Evolutionary conservation across 1,140 invertebrate species (phyloP).

Genomic region (Drosophila biarmipes): DNA sequence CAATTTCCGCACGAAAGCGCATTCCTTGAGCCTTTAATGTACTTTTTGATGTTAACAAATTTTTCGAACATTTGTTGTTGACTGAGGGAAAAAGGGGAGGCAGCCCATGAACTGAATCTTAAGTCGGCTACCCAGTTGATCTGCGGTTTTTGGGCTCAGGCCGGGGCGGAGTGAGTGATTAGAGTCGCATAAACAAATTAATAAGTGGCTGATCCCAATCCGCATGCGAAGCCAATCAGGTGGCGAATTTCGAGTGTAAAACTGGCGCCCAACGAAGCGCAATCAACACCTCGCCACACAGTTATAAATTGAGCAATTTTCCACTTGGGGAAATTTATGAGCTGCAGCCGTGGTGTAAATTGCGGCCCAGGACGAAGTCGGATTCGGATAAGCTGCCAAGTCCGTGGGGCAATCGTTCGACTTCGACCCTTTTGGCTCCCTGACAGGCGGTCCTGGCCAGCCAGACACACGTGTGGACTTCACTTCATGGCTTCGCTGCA

Average conservation of each 20-base stretch:
- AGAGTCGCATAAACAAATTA: constrained; percentile 74
- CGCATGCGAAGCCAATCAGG: constrained; percentile 19
- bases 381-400: constrained; percentile 35
- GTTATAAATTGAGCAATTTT: constrained; percentile 70
- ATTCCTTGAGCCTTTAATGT: constrained; percentile 82
- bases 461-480: constrained; percentile 21
- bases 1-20: constrained; percentile 82
- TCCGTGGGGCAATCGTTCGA: constrained; percentile 38
- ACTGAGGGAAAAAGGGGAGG: constrained; percentile 28
- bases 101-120: constrained; percentile 61
- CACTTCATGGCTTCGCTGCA: constrained; percentile 2
- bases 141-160: constrained; percentile 30
- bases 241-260: constrained; percentile 17
- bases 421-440: constrained; percentile 30
- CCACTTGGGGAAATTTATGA: constrained; percentile 63
- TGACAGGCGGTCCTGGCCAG: constrained; percentile 29
- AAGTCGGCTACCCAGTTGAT: constrained; percentile 36
- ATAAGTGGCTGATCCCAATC: constrained; percentile 27
- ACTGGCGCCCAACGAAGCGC: constrained; percentile 7
- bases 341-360: constrained; percentile 51
- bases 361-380: constrained; percentile 33
- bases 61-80: constrained; percentile 79
- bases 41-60: constrained; percentile 83
- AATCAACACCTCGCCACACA: constrained; percentile 61
- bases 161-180: constrained; percentile 71